Evolutionary conservation across 2,888 invertebrate species (phyloP).

Genomic region (Mythimna vitellina): DNA sequence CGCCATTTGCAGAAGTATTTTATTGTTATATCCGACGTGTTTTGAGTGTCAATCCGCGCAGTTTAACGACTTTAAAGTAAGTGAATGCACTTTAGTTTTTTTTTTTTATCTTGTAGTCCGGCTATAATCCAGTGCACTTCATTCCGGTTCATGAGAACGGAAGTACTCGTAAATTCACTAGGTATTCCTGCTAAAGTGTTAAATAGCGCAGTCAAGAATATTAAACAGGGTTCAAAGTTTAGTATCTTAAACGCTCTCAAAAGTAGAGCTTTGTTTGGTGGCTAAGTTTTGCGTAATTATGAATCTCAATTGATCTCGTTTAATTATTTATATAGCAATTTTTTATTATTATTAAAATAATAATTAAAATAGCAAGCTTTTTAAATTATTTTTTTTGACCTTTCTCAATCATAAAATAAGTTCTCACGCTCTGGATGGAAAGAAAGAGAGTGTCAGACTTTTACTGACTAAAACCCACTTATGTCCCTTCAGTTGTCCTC

Average conservation of each 20-base stretch:
- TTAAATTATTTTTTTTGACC: no score
- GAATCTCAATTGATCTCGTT: background rate
- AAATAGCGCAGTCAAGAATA: background rate
- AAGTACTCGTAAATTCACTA: conserved; percentile 25
- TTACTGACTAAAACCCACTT: no score
- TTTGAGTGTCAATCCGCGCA: conserved; percentile 15
- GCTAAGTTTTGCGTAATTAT: background rate
- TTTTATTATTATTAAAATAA: no score
- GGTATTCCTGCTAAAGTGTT: conserved; percentile 2
- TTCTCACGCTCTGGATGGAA: no score
- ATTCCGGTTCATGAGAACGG: conserved; percentile 27
- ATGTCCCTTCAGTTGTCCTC: no score
- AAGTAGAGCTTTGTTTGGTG: background rate
- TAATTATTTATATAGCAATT: no score
- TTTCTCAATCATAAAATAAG: no score
- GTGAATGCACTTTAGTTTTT: conserved; percentile 36
- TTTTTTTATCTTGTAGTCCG: conserved; percentile 9
- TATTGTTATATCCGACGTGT: background rate
- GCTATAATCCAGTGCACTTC: conserved; percentile 18
- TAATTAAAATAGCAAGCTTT: no score
- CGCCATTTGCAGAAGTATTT: conserved; percentile 1
- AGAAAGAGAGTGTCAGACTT: no score
- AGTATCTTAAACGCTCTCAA: background rate
- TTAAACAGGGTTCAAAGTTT: background rate
- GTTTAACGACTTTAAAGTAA: conserved; percentile 30